Evolutionary conservation across 2,113 vertebrate genomes (phyloP).

Genomic region (Taxidea taxus): DNA sequence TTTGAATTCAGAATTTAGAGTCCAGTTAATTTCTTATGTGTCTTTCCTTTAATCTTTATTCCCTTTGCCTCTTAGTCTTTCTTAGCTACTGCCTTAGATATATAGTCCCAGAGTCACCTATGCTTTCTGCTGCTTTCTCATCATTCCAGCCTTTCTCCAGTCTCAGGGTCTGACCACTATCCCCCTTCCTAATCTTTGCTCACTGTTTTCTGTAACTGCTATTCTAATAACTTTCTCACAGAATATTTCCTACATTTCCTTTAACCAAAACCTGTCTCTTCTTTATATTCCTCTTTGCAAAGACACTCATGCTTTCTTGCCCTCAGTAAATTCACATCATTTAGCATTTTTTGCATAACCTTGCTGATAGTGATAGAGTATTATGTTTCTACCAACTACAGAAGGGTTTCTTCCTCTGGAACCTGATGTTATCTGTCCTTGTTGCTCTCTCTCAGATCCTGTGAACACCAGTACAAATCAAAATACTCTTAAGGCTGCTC

Average conservation of each 20-base stretch:
- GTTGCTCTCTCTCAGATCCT: not conserved
- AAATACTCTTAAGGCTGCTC: not conserved
- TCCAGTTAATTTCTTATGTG: not conserved
- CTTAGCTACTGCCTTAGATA: not conserved
- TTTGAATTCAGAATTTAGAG: slow-evolving; percentile 25
- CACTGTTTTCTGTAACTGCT: not conserved
- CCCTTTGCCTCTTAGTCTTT: not conserved
- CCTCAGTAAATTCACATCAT: not conserved
- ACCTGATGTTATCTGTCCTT: not conserved
- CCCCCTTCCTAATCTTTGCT: not conserved
- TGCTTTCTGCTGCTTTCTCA: not conserved
- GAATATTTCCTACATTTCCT: not conserved
- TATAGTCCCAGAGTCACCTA: not conserved
- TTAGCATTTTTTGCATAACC: not conserved
- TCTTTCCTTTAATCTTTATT: not conserved
- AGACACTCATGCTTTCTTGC: not conserved
- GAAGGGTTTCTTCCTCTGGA: not conserved
- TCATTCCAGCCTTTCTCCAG: not conserved
- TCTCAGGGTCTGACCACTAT: not conserved
- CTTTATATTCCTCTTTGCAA: not conserved
- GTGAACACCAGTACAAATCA: not conserved
- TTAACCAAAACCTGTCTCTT: not conserved
- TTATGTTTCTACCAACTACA: not conserved
- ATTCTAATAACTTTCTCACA: not conserved
- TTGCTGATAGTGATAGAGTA: not conserved